Percentiles rank a stretch among this genome's conserved stretches.
Conservation (phyloP, 2,113 vertebrate species). For the Cynopterus brachyotis region DNA sequence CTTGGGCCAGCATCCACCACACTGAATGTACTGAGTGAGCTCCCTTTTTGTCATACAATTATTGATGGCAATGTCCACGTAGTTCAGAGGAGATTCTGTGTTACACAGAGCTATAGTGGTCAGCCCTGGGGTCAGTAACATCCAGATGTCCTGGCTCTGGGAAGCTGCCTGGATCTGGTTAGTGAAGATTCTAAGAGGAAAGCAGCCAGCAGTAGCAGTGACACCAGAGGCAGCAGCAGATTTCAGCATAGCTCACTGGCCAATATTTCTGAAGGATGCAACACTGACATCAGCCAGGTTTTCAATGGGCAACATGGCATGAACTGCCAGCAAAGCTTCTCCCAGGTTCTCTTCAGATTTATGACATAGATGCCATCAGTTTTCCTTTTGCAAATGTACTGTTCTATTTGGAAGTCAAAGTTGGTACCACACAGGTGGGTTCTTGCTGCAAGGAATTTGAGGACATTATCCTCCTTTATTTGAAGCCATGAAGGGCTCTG, state of each 20-base stretch:
- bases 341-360: neutral
- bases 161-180: neutral
- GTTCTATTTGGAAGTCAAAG: neutral
- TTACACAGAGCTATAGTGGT: neutral
- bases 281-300: neutral
- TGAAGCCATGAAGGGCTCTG: neutral
- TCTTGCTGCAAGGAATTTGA: neutral
- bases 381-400: neutral
- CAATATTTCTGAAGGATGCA: neutral
- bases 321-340: neutral
- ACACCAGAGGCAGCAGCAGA: neutral
- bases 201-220: neutral
- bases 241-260: neutral
- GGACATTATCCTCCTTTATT: neutral
- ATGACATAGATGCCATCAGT: neutral
- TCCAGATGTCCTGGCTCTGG: neutral
- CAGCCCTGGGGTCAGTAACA: neutral
- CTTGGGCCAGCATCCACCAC: neutral
- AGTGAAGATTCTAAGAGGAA: neutral
- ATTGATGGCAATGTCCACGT: neutral
- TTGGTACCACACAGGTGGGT: neutral
- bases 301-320: too few species aligned
- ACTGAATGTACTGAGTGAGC: neutral
- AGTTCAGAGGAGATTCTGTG: neutral
- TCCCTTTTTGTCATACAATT: neutral